Evolutionary conservation across 1,140 invertebrate genomes (phyloP).

Genomic region (Asobara japonica): DNA sequence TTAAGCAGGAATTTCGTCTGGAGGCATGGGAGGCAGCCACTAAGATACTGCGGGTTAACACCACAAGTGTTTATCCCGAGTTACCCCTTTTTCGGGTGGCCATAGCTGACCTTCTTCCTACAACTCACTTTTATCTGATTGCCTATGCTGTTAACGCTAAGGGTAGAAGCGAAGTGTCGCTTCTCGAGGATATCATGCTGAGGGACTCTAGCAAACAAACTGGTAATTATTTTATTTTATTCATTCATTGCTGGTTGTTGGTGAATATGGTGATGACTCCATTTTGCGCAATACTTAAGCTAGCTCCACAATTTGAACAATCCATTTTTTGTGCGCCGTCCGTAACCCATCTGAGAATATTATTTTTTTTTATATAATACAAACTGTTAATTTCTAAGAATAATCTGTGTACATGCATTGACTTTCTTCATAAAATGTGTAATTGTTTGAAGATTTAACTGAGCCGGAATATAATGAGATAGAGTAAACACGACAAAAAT

Average conservation of each 20-base stretch:
- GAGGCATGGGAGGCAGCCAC: slow-evolving; percentile 81
- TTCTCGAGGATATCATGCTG: slow-evolving; percentile 86
- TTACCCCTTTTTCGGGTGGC: slow-evolving; percentile 76
- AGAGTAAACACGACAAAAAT: too few species aligned
- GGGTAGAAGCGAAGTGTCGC: slow-evolving; percentile 81
- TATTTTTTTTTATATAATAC: too few species aligned
- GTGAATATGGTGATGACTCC: too few species aligned
- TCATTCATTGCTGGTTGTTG: too few species aligned
- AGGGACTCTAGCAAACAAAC: slow-evolving; percentile 87
- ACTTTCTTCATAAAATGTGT: too few species aligned
- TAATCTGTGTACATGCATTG: too few species aligned
- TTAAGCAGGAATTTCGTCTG: slow-evolving; percentile 82
- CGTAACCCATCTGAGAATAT: too few species aligned
- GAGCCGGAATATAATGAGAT: too few species aligned
- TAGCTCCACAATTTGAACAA: too few species aligned
- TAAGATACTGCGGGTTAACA: slow-evolving; percentile 76
- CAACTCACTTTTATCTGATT: slow-evolving; percentile 71
- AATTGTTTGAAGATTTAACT: too few species aligned
- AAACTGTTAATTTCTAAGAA: too few species aligned
- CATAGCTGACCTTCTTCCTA: slow-evolving; percentile 72
- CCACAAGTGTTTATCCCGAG: slow-evolving; percentile 68
- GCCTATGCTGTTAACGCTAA: slow-evolving; percentile 89
- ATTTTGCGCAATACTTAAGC: slow-evolving; percentile 17
- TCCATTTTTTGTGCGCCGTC: too few species aligned
- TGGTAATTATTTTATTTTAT: slow-evolving; percentile 72